These are phyloP conservation scores for Hipparchia semele DNA, from an alignment of 2,888 invertebrate species.

Conservation along the genomic window DNA sequence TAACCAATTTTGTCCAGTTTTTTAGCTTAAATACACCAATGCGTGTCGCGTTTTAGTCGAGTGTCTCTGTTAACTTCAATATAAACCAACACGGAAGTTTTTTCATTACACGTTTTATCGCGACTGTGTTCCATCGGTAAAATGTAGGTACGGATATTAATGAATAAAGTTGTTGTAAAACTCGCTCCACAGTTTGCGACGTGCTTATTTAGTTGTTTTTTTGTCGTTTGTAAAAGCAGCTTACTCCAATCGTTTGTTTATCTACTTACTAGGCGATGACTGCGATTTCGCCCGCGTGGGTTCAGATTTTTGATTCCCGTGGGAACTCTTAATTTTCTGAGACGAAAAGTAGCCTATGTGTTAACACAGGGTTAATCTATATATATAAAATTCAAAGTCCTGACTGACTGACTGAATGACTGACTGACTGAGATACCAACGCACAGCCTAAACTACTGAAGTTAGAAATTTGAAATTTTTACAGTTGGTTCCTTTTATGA, in stretches of 20 bases:
- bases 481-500: too few relatives aligned
- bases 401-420: too few relatives aligned
- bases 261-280: too few relatives aligned
- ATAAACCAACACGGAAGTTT: slow-evolving; percentile 14
- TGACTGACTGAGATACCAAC: too few relatives aligned
- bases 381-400: too few relatives aligned
- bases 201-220: not conserved
- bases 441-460: too few relatives aligned
- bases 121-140: slow-evolving; percentile 6
- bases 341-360: too few relatives aligned
- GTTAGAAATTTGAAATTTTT: too few relatives aligned
- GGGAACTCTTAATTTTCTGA: not conserved
- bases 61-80: slow-evolving; percentile 2
- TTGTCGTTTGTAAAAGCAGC: not conserved
- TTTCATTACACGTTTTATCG: slow-evolving; percentile 19
- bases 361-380: too few relatives aligned
- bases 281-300: too few relatives aligned
- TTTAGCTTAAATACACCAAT: too few relatives aligned
- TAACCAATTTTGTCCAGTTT: too few relatives aligned
- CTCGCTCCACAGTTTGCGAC: slow-evolving; percentile 7
- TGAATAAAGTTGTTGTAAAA: slow-evolving; percentile 13
- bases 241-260: not conserved
- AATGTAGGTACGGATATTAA: slow-evolving; percentile 3
- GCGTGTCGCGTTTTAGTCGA: not conserved
- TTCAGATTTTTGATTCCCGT: not conserved